Evolutionary conservation across 2,888 invertebrate species (phyloP), one percentile per base, ranked within the genome.

Genomic region (Deilephila elpenor): DNA sequence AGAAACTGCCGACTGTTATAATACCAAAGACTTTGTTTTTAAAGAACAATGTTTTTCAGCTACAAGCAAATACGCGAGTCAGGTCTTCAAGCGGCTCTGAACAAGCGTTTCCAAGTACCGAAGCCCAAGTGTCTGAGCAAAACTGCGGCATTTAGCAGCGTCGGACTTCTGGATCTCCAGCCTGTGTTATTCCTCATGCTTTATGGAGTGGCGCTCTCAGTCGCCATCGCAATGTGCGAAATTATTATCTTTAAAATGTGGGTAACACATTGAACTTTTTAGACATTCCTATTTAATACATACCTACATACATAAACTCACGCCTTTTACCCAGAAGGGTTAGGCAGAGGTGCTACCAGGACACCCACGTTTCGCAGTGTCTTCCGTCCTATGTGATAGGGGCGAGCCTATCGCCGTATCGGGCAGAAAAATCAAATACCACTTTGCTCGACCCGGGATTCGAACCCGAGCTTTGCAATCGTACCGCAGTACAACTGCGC

Each of bases 51-150:
- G 1, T 74, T 73, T 75, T 71, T 8, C 80, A 96, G 95, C 0
- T 93, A 95, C 71, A 89, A 95, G 56, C 91, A 93, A 78, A 88
- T 96, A 64, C 93, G 91, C 25, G 96, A 96, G 81, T 91, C 90
- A 4, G 96, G 96, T 0, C 83, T 96, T 20, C 95, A 95, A 71
- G 82, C 86, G 7, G 89, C 87, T 0, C 75, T 89, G 2, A 83
- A 82, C 53, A 82, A 78, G 6, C 86, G 91, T 0, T 77, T 85
- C 51, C 81, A 84, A 59, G 84, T 88, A 0, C 82, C 84, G 3
- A 91, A 88, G 72, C 92, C 92, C 0, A 83, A 80, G 34, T 92
- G 92, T 77, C 77, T 81, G 8, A 81, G 84, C n/a, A 85, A 84
- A 53, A 80, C 84, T 67, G 78, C 88, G 0, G 80, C 87, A 1